Evolutionary conservation across 2,113 vertebrate species (phyloP).

Genomic region (Neopipo cinnamomea): DNA sequence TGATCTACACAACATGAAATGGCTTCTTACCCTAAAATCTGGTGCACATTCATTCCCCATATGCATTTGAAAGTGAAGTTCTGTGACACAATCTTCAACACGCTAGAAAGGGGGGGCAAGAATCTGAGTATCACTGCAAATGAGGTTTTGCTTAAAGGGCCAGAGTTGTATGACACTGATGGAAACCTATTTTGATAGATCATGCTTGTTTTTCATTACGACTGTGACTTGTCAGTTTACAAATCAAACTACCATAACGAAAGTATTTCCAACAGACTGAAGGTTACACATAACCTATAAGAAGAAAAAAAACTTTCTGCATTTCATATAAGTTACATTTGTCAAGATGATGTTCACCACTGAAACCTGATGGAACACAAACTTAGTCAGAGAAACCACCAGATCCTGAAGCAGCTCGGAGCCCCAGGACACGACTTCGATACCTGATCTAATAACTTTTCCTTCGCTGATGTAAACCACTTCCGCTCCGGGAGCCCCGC

Average conservation of each 20-base stretch:
- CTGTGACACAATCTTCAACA: not conserved
- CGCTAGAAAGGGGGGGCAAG: not conserved
- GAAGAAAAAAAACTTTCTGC: not conserved
- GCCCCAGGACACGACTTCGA: not conserved
- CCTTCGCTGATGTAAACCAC: not conserved
- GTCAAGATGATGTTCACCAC: not conserved
- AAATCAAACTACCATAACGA: not conserved
- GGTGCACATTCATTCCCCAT: not conserved
- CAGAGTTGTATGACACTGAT: not conserved
- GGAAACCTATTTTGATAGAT: not conserved
- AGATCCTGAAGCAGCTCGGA: not conserved
- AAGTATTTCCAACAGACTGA: not conserved
- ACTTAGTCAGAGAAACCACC: not conserved
- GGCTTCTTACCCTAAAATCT: not conserved
- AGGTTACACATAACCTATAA: rapidly evolving
- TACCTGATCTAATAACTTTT: not conserved
- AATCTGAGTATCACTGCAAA: not conserved
- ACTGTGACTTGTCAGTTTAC: not conserved
- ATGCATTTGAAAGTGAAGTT: not conserved
- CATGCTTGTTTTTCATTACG: not conserved
- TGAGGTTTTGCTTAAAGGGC: not conserved
- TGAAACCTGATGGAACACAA: not conserved
- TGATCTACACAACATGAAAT: not conserved
- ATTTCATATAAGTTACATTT: not conserved
- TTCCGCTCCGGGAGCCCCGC: not conserved